Base-by-base conservation (phyloP, 2,888 invertebrate genomes). In the Epiblema foenella region DNA sequence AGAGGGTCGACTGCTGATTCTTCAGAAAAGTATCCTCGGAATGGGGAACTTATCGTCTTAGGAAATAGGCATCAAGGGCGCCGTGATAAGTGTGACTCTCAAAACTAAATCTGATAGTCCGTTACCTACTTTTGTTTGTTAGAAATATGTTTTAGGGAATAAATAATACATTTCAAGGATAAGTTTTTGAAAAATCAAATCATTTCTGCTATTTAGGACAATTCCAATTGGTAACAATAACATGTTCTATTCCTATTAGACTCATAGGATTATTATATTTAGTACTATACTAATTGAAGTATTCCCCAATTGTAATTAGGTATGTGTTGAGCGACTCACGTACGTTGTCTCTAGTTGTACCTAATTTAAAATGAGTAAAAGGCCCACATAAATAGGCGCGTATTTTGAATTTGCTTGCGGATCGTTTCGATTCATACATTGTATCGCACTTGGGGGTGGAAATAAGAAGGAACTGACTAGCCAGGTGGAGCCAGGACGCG, bases 401-500 rank as follows among this genome's bases (percentile, higher is more conserved):
- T 33, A n/a, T n/a, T 12, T 12, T 12, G 11, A 46, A 8, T 46
- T 46, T 46, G n/a, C 46, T n/a, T 46, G n/a, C 15, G 42, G 15
- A 42, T 42, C 42, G 15, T n/a, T 46, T 46, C n/a, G 46, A 46
- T n/a, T 46, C 33, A 8, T 8, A 46, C 8, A 5, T 46, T 42
- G 42, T 15, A 15, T n/a, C n/a, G n/a, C n/a, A n/a, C n/a, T n/a
- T 42, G 17, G 2, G 0, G n/a, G 58, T 64, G 7, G 39, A 69
- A 46, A 37, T 0, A 0, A 24, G 58, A 57, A 42, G 18, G 15
- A 7, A n/a, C 69, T 64, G 39, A 8, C 18, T 20, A 29, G 18
- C 63, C 46, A 58, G 63, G 64, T 57, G 17, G 42, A 62, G 29
- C 17, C 17, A 29, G 17, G n/a, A 10, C 46, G 64, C 15, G 63